Evolutionary conservation across 2,888 invertebrate genomes (phyloP).

Genomic region (Branchinecta sandiegonensis): DNA sequence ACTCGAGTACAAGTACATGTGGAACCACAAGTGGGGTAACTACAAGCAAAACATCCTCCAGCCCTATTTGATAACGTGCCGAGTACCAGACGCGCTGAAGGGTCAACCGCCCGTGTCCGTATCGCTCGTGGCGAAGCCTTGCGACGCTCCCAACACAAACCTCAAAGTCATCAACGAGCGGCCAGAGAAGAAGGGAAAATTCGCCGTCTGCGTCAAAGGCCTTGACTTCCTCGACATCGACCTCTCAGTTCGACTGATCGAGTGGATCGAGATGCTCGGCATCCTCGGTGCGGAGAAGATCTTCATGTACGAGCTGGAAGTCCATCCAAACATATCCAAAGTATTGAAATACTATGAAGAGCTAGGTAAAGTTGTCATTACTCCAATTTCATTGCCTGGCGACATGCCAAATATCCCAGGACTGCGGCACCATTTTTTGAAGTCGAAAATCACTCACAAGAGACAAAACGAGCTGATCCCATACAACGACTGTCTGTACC

Average conservation of each 20-base stretch:
- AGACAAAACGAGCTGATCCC: slow-evolving; percentile 87
- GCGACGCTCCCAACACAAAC: slow-evolving; percentile 72
- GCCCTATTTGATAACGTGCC: slow-evolving; percentile 77
- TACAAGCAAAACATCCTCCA: slow-evolving; percentile 80
- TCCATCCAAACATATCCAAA: slow-evolving; percentile 82
- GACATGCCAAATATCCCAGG: slow-evolving; percentile 78
- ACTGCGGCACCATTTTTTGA: slow-evolving; percentile 73
- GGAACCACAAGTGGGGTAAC: slow-evolving; percentile 89
- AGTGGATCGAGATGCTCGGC: slow-evolving; percentile 81
- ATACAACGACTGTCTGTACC: slow-evolving; percentile 89
- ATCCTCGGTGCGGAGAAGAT: slow-evolving; percentile 80
- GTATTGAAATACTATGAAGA: slow-evolving; percentile 51
- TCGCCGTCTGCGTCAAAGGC: slow-evolving; percentile 86
- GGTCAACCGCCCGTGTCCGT: slow-evolving; percentile 59
- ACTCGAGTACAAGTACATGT: slow-evolving; percentile 81
- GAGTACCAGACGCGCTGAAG: slow-evolving; percentile 46
- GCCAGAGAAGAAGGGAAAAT: slow-evolving; percentile 54
- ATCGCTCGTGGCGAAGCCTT: slow-evolving; percentile 66
- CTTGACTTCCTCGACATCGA: slow-evolving; percentile 84
- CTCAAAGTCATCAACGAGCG: slow-evolving; percentile 64
- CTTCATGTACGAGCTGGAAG: slow-evolving; percentile 65
- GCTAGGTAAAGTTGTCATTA: slow-evolving; percentile 54
- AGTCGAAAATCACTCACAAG: slow-evolving; percentile 81
- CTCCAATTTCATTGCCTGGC: slow-evolving; percentile 68
- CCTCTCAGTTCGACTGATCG: slow-evolving; percentile 69